A percentile compares a stretch with the other conserved stretches of the same genome.
Conservation (phyloP, 2,888 invertebrate species). For the Chloromyia formosa region DNA sequence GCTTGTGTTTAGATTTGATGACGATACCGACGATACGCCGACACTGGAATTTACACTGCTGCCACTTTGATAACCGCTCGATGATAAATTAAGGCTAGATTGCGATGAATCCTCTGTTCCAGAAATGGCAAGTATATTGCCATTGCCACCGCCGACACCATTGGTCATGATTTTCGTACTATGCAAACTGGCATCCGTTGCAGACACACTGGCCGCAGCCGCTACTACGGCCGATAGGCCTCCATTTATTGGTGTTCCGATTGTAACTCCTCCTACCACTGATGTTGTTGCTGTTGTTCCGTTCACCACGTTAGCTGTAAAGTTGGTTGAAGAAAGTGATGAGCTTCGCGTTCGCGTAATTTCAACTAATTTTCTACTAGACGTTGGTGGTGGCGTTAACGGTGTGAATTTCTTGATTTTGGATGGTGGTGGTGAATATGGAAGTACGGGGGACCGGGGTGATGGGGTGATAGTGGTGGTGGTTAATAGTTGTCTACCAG, state of each 20-base stretch:
- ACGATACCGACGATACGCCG: conserved; percentile 44
- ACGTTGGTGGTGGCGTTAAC: conserved; percentile 60
- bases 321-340: conserved; percentile 63
- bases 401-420: conserved; percentile 29
- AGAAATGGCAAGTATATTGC: conserved; percentile 35
- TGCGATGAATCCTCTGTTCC: conserved; percentile 55
- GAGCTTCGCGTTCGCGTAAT: conserved; percentile 60
- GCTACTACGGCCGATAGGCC: conserved; percentile 23
- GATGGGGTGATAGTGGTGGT: conserved; percentile 48
- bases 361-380: conserved; percentile 60
- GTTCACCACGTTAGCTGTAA: conserved; percentile 57
- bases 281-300: conserved; percentile 17
- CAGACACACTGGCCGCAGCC: conserved; percentile 49
- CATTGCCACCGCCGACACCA: conserved; percentile 50
- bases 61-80: conserved; percentile 55
- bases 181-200: neutral
- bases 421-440: neutral
- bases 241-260: neutral
- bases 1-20: conserved; percentile 19
- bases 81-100: conserved; percentile 55
- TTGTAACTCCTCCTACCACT: conserved; percentile 41
- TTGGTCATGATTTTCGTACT: neutral
- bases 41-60: conserved; percentile 52
- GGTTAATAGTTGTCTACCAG: conserved; percentile 43
- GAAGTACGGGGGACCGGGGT: conserved; percentile 27